Conservation (phyloP, 1,140 invertebrate genomes). For the Drosophila sp. region DNA sequence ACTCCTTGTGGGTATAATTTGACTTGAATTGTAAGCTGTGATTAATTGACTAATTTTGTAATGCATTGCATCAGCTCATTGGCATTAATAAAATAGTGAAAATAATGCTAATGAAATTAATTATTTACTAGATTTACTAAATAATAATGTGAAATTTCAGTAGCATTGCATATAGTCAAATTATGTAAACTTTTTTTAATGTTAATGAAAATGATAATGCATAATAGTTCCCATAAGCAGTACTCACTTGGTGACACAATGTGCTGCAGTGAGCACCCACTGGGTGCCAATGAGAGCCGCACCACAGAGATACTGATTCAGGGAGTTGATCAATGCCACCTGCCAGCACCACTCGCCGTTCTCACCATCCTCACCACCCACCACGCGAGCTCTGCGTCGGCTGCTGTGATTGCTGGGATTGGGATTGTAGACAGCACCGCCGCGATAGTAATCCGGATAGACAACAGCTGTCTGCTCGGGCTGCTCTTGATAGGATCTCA, state of each 20-base stretch:
- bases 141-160: too few relatives aligned
- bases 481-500: constrained; percentile 71
- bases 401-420: constrained; percentile 49
- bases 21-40: too few relatives aligned
- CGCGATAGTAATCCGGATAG: constrained; percentile 66
- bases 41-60: too few relatives aligned
- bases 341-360: constrained; percentile 98
- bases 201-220: too few relatives aligned
- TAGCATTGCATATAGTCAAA: too few relatives aligned
- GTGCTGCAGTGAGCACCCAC: constrained; percentile 97
- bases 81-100: too few relatives aligned
- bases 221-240: too few relatives aligned
- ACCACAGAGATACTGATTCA: constrained; percentile 98
- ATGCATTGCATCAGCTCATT: too few relatives aligned
- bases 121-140: too few relatives aligned
- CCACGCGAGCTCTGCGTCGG: constrained; percentile 88
- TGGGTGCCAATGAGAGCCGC: constrained; percentile 96
- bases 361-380: constrained; percentile 95
- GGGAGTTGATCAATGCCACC: constrained; percentile 95
- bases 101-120: too few relatives aligned
- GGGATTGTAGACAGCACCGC: constrained; percentile 20
- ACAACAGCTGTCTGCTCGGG: constrained; percentile 38
- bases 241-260: constrained; percentile 97
- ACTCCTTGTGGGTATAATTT: too few relatives aligned
- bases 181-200: too few relatives aligned